Conservation (phyloP, 2,888 invertebrate genomes). For the Podotricha telesiphe region DNA sequence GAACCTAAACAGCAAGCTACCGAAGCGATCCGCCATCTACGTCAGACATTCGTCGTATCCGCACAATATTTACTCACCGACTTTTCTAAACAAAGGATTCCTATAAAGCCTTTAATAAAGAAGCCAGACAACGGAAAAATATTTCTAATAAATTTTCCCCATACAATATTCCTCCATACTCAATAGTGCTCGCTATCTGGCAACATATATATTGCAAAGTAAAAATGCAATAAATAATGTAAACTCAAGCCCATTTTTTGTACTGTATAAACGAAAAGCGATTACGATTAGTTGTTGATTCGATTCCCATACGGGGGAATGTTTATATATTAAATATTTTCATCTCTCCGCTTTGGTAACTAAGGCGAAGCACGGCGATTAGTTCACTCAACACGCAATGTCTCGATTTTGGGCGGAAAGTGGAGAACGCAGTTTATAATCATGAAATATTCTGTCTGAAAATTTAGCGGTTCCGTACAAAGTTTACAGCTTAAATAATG, state of each 20-base stretch:
- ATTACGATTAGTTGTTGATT: too few relatives aligned
- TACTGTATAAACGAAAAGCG: not conserved
- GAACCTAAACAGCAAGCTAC: conserved; percentile 12
- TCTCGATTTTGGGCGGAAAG: too few relatives aligned
- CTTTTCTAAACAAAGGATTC: conserved; percentile 37
- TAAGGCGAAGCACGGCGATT: too few relatives aligned
- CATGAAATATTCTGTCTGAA: too few relatives aligned
- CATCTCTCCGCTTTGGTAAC: too few relatives aligned
- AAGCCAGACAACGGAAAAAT: conserved; percentile 35
- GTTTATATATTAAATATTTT: too few relatives aligned
- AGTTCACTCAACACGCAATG: too few relatives aligned
- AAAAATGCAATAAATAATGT: conserved; percentile 21
- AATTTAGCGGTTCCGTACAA: too few relatives aligned
- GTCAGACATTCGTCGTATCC: conserved; percentile 30
- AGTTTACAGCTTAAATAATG: not conserved
- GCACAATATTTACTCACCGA: conserved; percentile 24
- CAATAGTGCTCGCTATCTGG: conserved; percentile 26
- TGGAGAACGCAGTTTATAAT: too few relatives aligned
- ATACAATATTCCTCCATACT: conserved; percentile 33
- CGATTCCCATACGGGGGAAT: too few relatives aligned
- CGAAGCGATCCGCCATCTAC: conserved; percentile 30
- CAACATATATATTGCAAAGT: conserved; percentile 24
- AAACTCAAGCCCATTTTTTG: not conserved
- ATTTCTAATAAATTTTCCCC: conserved; percentile 42
- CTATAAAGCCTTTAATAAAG: conserved; percentile 40